Evolutionary conservation across 2,113 vertebrate species (phyloP).

Genomic region (Austrofundulus limnaeus): DNA sequence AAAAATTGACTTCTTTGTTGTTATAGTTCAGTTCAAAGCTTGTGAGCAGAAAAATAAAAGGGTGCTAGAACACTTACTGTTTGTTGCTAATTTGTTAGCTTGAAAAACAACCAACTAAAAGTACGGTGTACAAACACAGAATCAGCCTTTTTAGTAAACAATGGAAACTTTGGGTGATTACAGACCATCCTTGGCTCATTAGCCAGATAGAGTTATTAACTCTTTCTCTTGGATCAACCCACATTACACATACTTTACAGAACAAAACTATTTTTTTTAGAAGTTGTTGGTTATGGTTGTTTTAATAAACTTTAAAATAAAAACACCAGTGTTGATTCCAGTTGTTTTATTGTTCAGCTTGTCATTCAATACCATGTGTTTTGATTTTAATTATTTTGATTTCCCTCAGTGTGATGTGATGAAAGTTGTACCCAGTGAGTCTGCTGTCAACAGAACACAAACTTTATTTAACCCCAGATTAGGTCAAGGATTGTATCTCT

Average conservation of each 20-base stretch:
- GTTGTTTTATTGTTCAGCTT: background rate
- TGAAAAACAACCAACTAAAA: background rate
- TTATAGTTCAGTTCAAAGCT: background rate
- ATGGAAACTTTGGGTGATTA: conserved; percentile 12
- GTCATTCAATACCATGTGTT: background rate
- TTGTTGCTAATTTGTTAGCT: background rate
- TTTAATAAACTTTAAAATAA: too few relatives aligned
- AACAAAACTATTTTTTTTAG: background rate
- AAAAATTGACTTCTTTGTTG: too few relatives aligned
- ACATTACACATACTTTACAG: background rate
- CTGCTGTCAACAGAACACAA: conserved; percentile 75
- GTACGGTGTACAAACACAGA: background rate
- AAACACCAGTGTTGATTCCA: background rate
- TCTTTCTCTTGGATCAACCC: background rate
- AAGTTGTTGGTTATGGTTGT: too few relatives aligned
- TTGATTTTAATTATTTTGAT: conserved; percentile 39
- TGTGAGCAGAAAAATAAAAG: background rate
- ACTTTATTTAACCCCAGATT: conserved; percentile 81
- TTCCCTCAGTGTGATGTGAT: conserved; percentile 31
- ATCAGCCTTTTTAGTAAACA: conserved; percentile 12
- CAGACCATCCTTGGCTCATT: background rate
- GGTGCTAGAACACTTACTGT: background rate
- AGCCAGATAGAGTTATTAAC: background rate
- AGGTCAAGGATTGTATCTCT: conserved; percentile 79
- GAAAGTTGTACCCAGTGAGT: conserved; percentile 70